Evolutionary conservation across 2,113 vertebrate genomes (phyloP), one percentile per base, ranked within the genome.

Genomic region (Micromys minutus): DNA sequence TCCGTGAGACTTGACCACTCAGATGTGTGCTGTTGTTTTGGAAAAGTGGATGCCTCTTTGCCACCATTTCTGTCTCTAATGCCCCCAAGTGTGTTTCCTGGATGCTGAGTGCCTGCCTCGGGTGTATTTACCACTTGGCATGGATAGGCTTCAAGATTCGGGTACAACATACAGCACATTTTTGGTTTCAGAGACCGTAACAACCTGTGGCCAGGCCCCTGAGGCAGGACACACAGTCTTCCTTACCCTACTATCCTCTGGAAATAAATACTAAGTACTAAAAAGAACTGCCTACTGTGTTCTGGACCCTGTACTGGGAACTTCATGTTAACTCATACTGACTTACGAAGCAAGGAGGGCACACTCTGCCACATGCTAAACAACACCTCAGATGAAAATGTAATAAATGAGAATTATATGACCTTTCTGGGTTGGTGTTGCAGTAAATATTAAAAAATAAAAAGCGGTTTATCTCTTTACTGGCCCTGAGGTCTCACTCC

Each of bases 211-310:
- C 61, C 59, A 61, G 4, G 61, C 72, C 59, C 50, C 42, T 85
- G 50, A 74, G 86, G 17, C 5, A 12, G 39, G 36, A 47, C 24
- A 4, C 13, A 45, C 16, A 45, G 7, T 75, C 80, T 57, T 6
- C 24, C 29, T 75, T 34, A 12, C 42, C 69, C 84, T 61, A 36
- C 5, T 57, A 63, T 87, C 89, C 52, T 89, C 87, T 79, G 52
- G 77, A 93, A 91, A 50, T 79, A 91, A 96, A 55, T 87, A 92
- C 63, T 92, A 39, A 52, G 17, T 72, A 47, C 5, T 34, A 83
- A 57, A 7, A 59, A 26, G 24, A 24, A 77, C 69, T 31, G 26
- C 42, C 39, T 74, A 79, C 69, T 79, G 79, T 67, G 34, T 74
- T 83, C 65, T 55, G 52, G 7, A 24, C 50, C 80, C n/a, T 76